phyloP scores from a whole-genome alignment of 2,888 invertebrate species.

The Helicoverpa assulta region DNA sequence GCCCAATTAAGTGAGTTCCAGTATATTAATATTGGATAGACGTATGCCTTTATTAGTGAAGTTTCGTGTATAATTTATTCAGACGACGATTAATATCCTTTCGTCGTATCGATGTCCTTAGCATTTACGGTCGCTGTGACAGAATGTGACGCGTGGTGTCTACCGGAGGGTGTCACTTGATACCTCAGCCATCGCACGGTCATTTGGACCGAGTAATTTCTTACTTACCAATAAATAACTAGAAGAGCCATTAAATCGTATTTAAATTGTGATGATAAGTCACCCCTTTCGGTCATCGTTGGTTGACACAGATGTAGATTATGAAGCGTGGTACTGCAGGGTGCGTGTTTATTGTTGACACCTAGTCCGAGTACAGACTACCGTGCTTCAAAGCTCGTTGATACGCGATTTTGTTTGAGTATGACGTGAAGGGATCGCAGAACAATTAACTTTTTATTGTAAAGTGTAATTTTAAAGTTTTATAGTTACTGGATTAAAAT shows the following conservation, averaged over 20 bases:
- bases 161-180: slow-evolving; percentile 60
- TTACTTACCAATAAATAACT: slow-evolving; percentile 49
- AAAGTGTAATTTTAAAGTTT: background rate
- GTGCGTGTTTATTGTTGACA: slow-evolving; percentile 38
- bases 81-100: slow-evolving; percentile 54
- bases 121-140: slow-evolving; percentile 52
- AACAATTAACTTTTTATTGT: slow-evolving; percentile 13
- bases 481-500: background rate
- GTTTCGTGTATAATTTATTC: slow-evolving; percentile 55
- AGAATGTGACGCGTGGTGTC: slow-evolving; percentile 30
- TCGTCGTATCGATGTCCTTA: slow-evolving; percentile 45
- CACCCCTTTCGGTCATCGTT: background rate
- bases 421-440: slow-evolving; percentile 8
- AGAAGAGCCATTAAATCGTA: slow-evolving; percentile 50
- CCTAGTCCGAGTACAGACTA: slow-evolving; percentile 7
- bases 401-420: slow-evolving; percentile 14
- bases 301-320: background rate
- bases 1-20: slow-evolving; percentile 49
- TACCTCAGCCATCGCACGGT: slow-evolving; percentile 65
- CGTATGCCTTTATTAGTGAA: slow-evolving; percentile 54
- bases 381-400: slow-evolving; percentile 23
- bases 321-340: background rate
- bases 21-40: slow-evolving; percentile 52
- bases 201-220: slow-evolving; percentile 64
- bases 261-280: background rate